These are phyloP conservation scores for Hetaerina titia DNA, from an alignment of 2,888 invertebrate species.

Conservation along the genomic window DNA sequence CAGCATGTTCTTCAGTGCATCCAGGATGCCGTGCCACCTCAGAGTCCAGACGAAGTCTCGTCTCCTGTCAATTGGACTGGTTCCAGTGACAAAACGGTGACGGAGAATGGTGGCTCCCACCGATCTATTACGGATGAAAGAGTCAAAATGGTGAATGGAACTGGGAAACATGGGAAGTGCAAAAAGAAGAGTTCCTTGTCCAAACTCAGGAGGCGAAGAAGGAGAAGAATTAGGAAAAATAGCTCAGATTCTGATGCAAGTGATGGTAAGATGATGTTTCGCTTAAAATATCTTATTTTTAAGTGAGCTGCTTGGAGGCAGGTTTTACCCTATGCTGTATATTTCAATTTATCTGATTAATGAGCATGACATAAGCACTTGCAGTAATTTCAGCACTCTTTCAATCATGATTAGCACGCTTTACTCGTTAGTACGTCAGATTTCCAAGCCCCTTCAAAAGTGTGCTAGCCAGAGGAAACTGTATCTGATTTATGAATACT, in stretches of 20 bases:
- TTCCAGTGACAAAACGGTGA: conserved; percentile 44
- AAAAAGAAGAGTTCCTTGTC: conserved; percentile 53
- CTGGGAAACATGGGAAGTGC: conserved; percentile 36
- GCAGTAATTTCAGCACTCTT: too few relatives aligned
- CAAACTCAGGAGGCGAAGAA: conserved; percentile 69
- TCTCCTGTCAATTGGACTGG: conserved; percentile 15
- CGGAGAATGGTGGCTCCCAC: conserved; percentile 69
- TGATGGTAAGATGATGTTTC: conserved; percentile 71
- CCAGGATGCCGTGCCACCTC: conserved; percentile 75
- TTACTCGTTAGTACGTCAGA: too few relatives aligned
- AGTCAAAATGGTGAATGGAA: conserved; percentile 68
- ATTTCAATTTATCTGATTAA: too few relatives aligned
- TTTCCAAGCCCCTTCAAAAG: too few relatives aligned
- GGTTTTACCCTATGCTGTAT: background rate
- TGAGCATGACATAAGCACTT: too few relatives aligned
- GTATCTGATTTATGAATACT: too few relatives aligned
- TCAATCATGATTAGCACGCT: too few relatives aligned
- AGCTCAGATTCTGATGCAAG: conserved; percentile 72
- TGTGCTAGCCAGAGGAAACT: too few relatives aligned
- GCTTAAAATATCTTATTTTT: background rate
- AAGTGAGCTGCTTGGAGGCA: background rate
- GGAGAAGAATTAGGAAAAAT: conserved; percentile 68
- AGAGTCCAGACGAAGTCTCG: conserved; percentile 74
- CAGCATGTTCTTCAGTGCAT: conserved; percentile 76
- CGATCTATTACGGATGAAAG: conserved; percentile 70